A percentile compares a stretch with the other conserved stretches of the same genome.
Conservation (phyloP, 2,888 invertebrate genomes). For the Cryptophagus acutangulus region DNA sequence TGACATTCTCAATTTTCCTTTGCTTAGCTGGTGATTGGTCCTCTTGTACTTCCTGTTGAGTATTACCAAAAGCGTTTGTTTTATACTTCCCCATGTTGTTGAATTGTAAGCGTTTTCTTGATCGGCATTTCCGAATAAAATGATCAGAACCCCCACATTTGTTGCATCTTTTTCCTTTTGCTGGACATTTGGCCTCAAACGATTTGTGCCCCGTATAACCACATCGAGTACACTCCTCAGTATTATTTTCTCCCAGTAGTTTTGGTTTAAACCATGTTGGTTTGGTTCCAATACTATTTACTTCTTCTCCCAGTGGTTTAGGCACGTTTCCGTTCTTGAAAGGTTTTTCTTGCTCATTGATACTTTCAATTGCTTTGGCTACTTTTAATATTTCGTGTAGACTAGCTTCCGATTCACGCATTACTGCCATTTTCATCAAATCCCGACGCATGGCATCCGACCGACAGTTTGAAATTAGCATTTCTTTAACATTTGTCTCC, state of each 20-base stretch:
- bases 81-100: too few species aligned
- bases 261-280: too few species aligned
- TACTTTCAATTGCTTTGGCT: conserved; percentile 22
- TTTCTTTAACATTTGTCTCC: conserved; percentile 30
- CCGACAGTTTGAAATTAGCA: conserved; percentile 24
- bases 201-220: conserved; percentile 15
- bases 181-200: conserved; percentile 22
- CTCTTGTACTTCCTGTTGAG: too few species aligned
- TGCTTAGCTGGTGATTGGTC: background rate
- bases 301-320: conserved; percentile 1
- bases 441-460: conserved; percentile 22
- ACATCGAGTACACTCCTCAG: too few species aligned
- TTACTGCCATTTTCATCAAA: too few species aligned
- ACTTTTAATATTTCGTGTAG: conserved; percentile 18
- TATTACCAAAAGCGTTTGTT: too few species aligned
- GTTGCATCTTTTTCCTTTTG: conserved; percentile 21
- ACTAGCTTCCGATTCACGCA: too few species aligned
- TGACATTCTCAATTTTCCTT: too few species aligned
- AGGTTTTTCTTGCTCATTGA: conserved; percentile 13
- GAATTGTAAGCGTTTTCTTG: conserved; percentile 8
- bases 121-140: conserved; percentile 22
- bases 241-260: too few species aligned
- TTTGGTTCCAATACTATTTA: conserved; percentile 12
- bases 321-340: too few species aligned
- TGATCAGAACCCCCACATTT: conserved; percentile 26